Evolutionary conservation across 2,797 vertebrate species (phyloP).

Genomic region (Dicrostonyx torquatus): DNA sequence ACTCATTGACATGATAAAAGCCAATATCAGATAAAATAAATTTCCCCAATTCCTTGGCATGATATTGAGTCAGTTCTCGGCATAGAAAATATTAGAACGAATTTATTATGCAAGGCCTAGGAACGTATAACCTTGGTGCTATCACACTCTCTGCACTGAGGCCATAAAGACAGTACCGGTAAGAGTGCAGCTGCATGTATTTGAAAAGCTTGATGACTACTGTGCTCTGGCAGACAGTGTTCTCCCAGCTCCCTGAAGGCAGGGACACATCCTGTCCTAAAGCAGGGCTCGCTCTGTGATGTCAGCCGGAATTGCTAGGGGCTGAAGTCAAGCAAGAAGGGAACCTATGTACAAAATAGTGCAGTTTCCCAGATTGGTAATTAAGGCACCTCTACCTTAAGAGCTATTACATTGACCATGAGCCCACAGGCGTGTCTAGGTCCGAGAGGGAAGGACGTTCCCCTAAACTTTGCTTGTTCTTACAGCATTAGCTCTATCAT

Average conservation of each 20-base stretch:
- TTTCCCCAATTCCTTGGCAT: conserved; percentile 43
- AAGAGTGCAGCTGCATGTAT: not conserved
- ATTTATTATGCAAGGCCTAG: not conserved
- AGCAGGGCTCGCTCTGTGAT: not conserved
- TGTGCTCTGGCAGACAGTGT: not conserved
- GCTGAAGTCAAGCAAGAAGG: not conserved
- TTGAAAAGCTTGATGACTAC: not conserved
- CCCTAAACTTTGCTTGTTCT: not conserved
- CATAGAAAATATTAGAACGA: not conserved
- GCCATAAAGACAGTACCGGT: not conserved
- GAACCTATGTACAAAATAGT: not conserved
- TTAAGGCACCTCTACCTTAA: too few species aligned
- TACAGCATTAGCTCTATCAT: not conserved
- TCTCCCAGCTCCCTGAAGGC: not conserved
- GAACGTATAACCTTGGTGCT: not conserved
- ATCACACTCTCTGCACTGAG: not conserved
- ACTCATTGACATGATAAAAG: not conserved
- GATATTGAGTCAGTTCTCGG: not conserved
- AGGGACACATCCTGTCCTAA: not conserved
- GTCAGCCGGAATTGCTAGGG: not conserved
- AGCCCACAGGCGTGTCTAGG: not conserved
- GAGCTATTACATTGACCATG: not conserved
- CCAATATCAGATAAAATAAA: not conserved
- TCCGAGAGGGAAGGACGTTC: not conserved
- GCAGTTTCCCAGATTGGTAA: not conserved